These are phyloP conservation scores for Phalera bucephala DNA, from an alignment of 2,888 invertebrate species.

Conservation along the genomic window DNA sequence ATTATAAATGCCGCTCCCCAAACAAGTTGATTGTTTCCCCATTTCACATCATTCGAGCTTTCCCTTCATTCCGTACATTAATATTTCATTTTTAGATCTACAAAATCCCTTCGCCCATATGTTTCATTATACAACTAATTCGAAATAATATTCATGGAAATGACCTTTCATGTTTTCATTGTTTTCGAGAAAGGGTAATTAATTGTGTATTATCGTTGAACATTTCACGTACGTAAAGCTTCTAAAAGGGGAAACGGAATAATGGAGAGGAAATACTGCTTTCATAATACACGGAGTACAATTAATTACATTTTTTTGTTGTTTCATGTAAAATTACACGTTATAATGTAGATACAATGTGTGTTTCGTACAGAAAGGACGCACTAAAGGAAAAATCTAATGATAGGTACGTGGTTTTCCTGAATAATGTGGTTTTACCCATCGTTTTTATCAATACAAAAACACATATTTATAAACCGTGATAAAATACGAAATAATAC, in stretches of 20 bases:
- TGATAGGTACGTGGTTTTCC: too few relatives aligned
- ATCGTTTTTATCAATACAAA: too few relatives aligned
- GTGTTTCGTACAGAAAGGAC: too few relatives aligned
- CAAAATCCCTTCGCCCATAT: conserved; percentile 39
- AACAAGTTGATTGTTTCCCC: conserved; percentile 45
- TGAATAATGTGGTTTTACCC: too few relatives aligned
- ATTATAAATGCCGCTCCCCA: conserved; percentile 41
- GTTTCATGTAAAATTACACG: too few relatives aligned
- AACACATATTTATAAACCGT: too few relatives aligned
- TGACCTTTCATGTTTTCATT: conserved; percentile 24
- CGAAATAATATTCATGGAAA: conserved; percentile 32
- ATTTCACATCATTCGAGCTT: conserved; percentile 37
- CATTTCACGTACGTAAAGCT: conserved; percentile 8
- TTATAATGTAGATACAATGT: too few relatives aligned
- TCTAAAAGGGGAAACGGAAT: conserved; percentile 4
- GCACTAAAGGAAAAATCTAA: too few relatives aligned
- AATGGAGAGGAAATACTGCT: conserved; percentile 7
- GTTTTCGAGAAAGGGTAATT: conserved; percentile 23
- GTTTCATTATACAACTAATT: conserved; percentile 35
- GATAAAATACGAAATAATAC: too few relatives aligned
- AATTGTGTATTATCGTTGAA: conserved; percentile 21
- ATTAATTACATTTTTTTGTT: not conserved
- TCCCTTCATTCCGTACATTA: conserved; percentile 33
- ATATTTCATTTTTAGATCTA: conserved; percentile 45
- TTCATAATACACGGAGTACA: not conserved